Percentiles rank a stretch among this genome's conserved stretches.
phyloP scores from a whole-genome alignment of 2,797 vertebrate genomes.

The Sebastolobus alascanus region DNA sequence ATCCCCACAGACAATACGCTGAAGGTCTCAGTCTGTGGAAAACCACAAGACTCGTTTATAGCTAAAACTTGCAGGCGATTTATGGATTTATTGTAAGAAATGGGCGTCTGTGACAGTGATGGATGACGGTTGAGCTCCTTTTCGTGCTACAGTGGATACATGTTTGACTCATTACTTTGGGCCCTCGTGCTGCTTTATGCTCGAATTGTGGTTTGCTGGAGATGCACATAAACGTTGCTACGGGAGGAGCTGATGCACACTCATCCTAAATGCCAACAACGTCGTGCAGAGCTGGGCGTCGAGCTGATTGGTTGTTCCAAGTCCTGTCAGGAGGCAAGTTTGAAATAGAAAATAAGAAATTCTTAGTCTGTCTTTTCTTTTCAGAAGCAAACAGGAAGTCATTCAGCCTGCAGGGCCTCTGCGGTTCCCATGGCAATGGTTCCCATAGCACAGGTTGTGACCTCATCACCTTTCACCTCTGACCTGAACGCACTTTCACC shows the following conservation, averaged over 20 bases:
- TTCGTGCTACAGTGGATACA: neutral
- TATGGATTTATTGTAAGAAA: conserved; percentile 19
- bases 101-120: neutral
- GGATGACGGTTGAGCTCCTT: neutral
- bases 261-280: neutral
- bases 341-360: neutral
- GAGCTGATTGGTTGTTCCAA: neutral
- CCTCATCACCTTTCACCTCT: conserved; percentile 61
- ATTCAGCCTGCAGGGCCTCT: conserved; percentile 40
- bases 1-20: neutral
- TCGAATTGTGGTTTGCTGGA: neutral
- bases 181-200: neutral
- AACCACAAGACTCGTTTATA: neutral
- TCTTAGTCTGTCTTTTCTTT: neutral
- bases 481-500: conserved; percentile 43
- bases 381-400: conserved; percentile 60
- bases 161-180: conserved; percentile 14
- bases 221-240: neutral
- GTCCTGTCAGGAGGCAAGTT: conserved; percentile 1
- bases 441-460: conserved; percentile 52
- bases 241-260: neutral
- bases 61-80: neutral
- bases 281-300: neutral
- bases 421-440: conserved; percentile 49
- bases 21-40: conserved; percentile 7